Evolutionary conservation across 1,140 invertebrate genomes (phyloP), one percentile per base, ranked within the genome.

Genomic region (Lepidurus arcticus): DNA sequence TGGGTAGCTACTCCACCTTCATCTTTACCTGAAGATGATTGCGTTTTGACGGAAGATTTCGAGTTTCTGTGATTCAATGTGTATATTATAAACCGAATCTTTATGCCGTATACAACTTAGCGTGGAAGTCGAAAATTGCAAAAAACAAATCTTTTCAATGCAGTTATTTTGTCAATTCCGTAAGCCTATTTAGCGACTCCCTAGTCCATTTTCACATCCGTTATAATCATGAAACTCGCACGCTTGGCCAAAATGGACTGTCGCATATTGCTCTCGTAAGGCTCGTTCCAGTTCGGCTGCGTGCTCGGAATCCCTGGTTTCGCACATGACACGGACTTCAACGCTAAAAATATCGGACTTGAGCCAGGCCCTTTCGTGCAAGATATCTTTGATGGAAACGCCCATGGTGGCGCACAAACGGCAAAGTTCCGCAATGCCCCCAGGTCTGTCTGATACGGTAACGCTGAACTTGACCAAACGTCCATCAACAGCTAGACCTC

Each of bases 301-400:
- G 84, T 97, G 94, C 1, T 91, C 89, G 78, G 88, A 88, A 80
- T 95, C 94, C 80, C 92, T 86, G 0, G 94, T 96, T 85, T 97
- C 95, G 81, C 91, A 93, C 1, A 94, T 89, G 1, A 94, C 91
- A 85, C 92, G 93, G 1, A 93, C 84, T 81, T 91, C 88, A 78
- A 93, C 92, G 82, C 92, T 91, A 84, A 95, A 96, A 16, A 97
- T 91, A 84, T 98, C 94, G 4, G 90, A 90, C 44, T 90, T 90
- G 13, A 98, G 88, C 95, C 95, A 98, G 7, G 95, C 94, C 79
- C 95, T 87, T 84, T 97, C 95, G 84, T 97, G 95, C 84, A 94
- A 92, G 78, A 98, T 95, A 82, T 97, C 95, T 85, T 97, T 97
- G 76, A 98, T 95, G 53, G 93, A 94, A 7, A 95, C 94, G 1